Base-by-base conservation (phyloP, 2,888 invertebrate species). In the Acanthoscelides obtectus region DNA sequence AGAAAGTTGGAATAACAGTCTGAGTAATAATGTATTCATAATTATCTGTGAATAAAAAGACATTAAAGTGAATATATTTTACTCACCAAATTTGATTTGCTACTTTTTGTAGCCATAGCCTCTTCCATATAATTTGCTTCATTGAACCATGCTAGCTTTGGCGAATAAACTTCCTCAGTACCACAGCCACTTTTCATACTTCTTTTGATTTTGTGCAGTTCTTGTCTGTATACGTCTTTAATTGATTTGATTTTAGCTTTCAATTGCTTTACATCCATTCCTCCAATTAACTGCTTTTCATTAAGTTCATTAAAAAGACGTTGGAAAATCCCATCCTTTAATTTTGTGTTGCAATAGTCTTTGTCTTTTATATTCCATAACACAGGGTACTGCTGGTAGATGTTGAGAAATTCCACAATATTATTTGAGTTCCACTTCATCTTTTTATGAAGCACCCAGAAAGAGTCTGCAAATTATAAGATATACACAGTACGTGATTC, bases 131-230 rank as follows among this genome's bases (percentile, higher is more conserved):
- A 67, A 69, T 64, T 73, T 70, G 68, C 68, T 20, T 68, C 68
- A 20, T 76, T 63, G 77, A 80, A 80, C 78, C 81, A 78, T 74
- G 75, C 75, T 77, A 79, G 77, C 75, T 77, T 81, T 0, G 85
- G 84, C 22, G 66, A 72, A 72, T 84, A 85, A 8, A 77, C 67
- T 12, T 79, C 73, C 17, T 75, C 71, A 45, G 71, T 70, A 71
- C 77, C 78, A 75, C 77, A 77, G 8, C 74, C 78, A 79, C 78
- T 80, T 73, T 79, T 80, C 73, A 79, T 80, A 74, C 77, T 77
- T 79, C 78, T 79, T 74, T 77, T 74, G 77, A 80, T 77, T 78
- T 80, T 80, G 74, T 77, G 76, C 77, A 79, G 75, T 77, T 80
- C 78, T 77, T 76, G 77, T 77, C 76, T 79, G 77, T 80, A 78